Evolutionary conservation across 2,888 invertebrate genomes (phyloP).

Genomic region (Melolontha melolontha): DNA sequence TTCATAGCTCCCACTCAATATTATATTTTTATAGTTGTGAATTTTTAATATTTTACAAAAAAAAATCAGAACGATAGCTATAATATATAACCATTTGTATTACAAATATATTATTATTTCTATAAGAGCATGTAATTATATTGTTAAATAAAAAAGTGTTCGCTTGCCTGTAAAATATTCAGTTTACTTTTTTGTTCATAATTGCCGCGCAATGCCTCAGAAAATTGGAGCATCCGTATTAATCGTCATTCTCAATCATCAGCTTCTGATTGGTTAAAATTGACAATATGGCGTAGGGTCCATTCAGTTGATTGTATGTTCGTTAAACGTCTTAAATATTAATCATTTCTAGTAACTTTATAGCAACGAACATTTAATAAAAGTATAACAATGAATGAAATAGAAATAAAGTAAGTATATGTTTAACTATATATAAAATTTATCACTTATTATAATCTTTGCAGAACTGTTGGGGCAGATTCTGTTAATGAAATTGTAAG

Average conservation of each 20-base stretch:
- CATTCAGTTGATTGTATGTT: constrained; percentile 23
- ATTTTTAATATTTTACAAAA: background rate
- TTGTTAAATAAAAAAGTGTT: too few species aligned
- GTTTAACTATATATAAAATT: constrained; percentile 22
- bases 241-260: background rate
- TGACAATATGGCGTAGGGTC: constrained; percentile 33
- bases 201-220: constrained; percentile 13
- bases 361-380: background rate
- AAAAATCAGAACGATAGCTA: too few species aligned
- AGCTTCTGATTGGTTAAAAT: constrained; percentile 6
- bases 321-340: constrained; percentile 17
- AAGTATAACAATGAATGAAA: constrained; percentile 16
- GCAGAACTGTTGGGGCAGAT: constrained; percentile 49
- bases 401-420: constrained; percentile 41
- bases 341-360: background rate
- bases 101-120: too few species aligned
- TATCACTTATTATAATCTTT: constrained; percentile 21
- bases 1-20: constrained; percentile 53
- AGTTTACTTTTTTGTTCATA: constrained; percentile 1
- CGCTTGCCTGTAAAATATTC: too few species aligned
- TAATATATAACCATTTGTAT: too few species aligned
- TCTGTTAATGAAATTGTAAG: constrained; percentile 43
- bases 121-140: too few species aligned
- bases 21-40: constrained; percentile 51
- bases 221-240: constrained; percentile 10